A percentile compares a stretch with the other conserved stretches of the same genome.
Evolutionary conservation across 2,113 vertebrate genomes (phyloP).

Genomic region (Osmerus eperlanus): DNA sequence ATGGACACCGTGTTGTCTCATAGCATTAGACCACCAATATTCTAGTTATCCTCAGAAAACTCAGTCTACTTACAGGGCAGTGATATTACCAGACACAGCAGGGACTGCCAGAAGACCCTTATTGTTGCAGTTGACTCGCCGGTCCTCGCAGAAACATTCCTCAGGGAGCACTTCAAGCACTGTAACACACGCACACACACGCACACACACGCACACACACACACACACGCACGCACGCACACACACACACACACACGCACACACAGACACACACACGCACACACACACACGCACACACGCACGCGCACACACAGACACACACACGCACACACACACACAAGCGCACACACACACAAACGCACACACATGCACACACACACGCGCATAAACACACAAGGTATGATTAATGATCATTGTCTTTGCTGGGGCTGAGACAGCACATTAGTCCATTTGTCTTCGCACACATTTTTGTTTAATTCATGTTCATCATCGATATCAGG

Average conservation of each 20-base stretch:
- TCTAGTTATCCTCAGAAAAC: not conserved
- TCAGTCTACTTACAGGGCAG: constrained; percentile 61
- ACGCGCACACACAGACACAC: not conserved
- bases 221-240: not conserved
- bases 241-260: not conserved
- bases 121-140: constrained; percentile 55
- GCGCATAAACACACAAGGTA: not conserved
- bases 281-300: not conserved
- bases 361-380: not conserved
- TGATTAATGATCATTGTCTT: not conserved
- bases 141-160: constrained; percentile 52
- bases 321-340: not conserved
- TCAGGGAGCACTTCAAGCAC: constrained; percentile 58
- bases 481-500: not conserved
- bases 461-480: too few relatives aligned
- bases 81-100: constrained; percentile 54
- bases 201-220: constrained; percentile 6
- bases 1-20: not conserved
- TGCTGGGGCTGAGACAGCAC: not conserved
- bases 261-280: not conserved
- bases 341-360: not conserved
- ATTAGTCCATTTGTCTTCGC: too few relatives aligned
- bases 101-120: constrained; percentile 51
- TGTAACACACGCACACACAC: constrained; percentile 31
- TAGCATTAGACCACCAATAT: not conserved